Conservation (phyloP, 1,140 invertebrate genomes). For the Cydia splendana region DNA sequence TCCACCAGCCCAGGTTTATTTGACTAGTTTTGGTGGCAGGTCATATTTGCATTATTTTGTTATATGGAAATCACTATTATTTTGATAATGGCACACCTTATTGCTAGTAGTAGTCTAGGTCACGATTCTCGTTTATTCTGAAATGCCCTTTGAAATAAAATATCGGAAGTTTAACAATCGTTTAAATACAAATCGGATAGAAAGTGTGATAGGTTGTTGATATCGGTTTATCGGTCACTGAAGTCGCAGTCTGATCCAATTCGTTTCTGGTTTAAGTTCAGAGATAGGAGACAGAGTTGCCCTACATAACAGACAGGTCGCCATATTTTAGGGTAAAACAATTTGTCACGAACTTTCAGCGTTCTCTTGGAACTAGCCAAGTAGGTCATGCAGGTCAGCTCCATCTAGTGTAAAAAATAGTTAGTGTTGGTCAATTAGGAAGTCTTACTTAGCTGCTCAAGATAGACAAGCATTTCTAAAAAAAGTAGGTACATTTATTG, state of each 20-base stretch:
- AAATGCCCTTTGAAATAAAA: background rate
- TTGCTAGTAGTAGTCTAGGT: background rate
- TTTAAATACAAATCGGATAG: background rate
- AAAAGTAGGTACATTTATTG: no score
- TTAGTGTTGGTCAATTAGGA: no score
- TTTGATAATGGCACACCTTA: background rate
- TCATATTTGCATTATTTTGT: no score
- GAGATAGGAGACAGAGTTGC: background rate
- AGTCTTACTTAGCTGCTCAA: no score
- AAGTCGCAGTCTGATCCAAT: slow-evolving; percentile 2
- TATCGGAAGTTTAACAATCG: background rate
- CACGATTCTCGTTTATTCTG: background rate
- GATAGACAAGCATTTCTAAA: no score
- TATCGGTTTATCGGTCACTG: background rate
- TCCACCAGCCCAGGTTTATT: no score
- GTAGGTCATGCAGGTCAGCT: background rate
- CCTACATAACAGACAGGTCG: slow-evolving; percentile 4
- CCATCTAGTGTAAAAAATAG: background rate
- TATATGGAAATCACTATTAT: background rate
- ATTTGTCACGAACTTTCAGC: slow-evolving; percentile 21
- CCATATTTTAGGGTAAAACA: slow-evolving; percentile 22
- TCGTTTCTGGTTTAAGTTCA: background rate
- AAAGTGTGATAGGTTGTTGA: slow-evolving; percentile 3
- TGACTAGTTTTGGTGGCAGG: no score
- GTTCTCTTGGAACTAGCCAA: slow-evolving; percentile 12